Conservation (phyloP, 2,888 invertebrate genomes). For the Escarpia spicata region DNA sequence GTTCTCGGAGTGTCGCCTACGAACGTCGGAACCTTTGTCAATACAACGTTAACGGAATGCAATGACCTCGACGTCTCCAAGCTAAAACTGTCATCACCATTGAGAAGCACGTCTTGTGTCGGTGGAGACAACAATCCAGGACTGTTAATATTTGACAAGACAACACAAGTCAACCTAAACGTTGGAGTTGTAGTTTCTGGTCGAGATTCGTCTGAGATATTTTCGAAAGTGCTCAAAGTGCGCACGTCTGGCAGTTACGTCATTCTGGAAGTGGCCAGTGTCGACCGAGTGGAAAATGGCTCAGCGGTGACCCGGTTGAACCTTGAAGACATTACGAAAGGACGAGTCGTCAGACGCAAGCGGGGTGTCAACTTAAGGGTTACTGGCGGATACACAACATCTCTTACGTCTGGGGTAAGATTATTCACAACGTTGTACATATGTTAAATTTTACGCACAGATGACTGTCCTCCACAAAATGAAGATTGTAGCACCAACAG, state of each 20-base stretch:
- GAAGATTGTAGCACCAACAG: too few relatives aligned
- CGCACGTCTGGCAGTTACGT: neutral
- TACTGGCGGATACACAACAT: neutral
- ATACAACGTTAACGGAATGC: neutral
- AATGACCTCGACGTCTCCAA: neutral
- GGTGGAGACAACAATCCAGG: constrained; percentile 24
- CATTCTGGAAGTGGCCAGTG: neutral
- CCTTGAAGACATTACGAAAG: neutral
- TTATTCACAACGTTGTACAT: neutral
- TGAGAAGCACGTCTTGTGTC: neutral
- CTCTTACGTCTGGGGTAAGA: neutral
- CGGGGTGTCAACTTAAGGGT: neutral
- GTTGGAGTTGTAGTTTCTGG: neutral
- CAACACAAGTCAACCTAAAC: neutral
- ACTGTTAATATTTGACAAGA: neutral
- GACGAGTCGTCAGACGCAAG: neutral
- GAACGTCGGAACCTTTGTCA: neutral
- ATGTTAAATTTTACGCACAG: neutral
- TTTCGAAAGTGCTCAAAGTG: neutral
- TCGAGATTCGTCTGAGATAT: neutral
- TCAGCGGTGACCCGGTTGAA: neutral
- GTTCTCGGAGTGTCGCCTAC: neutral
- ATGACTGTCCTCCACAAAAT: too few relatives aligned
- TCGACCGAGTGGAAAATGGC: neutral
- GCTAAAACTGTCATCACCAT: neutral